Evolutionary conservation across 53 echinoderm and acorn worm species (phyloP), one percentile per base, ranked within the genome.

Genomic region (Mesocentrotus franciscanus): DNA sequence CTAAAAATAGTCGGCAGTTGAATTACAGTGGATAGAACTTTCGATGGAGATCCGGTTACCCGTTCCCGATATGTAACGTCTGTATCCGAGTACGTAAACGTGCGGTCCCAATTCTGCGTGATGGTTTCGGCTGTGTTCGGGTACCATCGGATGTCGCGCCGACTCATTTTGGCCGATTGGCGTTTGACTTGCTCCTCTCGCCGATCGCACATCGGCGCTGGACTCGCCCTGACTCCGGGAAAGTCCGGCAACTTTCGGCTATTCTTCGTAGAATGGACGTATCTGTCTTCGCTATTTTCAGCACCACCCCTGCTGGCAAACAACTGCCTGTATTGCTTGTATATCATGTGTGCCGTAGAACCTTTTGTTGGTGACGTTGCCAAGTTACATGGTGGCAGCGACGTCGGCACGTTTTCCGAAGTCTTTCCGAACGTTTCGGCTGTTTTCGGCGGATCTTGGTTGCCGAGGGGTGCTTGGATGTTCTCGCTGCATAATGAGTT

Each of bases 201-300:
- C 60, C 93, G 93, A 33, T 93, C 79, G 92, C 71, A 71, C 93
- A 93, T 76, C 76, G 56, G 93, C 5, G 60, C 79, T 2, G 78
- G 94, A 39, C 85, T 90, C 24, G 96, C 94, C 33, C 78, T 94
- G 16, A 96, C 90, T 79, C 90, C 96, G 22, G 96, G 96, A 87
- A 94, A 94, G 36, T 90, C 79, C 17, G 94, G 91, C 66, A 96
- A 64, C 94, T 94, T 90, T 90, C 85, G 61, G 96, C 96, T 96
- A 91, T 96, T 90, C 83, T 96, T 96, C 60, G 96, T 60, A 61
- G 94, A 58, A 26, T 93, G 56, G 93, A 56, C 58, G 60, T 93
- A 93, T 12, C 93, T 24, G 10, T 55, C 93, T 18, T 76, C 93
- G 13, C 8, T 35, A 34, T 71, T 71, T 35, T 92, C 74, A 17